A percentile compares a stretch with the other conserved stretches of the same genome.
These are phyloP conservation scores for Eueides isabella DNA, from an alignment of 1,140 invertebrate genomes.

Conservation along the genomic window DNA sequence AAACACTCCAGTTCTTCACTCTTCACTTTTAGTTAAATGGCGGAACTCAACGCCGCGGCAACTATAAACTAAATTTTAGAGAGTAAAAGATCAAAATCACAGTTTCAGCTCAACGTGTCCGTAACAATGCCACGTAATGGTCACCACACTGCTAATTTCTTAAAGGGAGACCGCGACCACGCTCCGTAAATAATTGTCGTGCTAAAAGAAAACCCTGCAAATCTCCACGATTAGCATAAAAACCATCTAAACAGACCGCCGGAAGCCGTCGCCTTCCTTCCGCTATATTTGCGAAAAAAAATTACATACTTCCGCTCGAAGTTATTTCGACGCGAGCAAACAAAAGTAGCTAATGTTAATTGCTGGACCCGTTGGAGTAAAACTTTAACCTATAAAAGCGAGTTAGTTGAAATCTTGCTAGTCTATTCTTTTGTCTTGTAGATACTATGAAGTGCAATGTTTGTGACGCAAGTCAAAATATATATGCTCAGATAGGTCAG, in stretches of 20 bases:
- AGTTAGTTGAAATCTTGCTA: slow-evolving; percentile 23
- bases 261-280: slow-evolving; percentile 73
- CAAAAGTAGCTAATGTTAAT: slow-evolving; percentile 69
- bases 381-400: slow-evolving; percentile 58
- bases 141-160: slow-evolving; percentile 55
- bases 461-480: background rate
- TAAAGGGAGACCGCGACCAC: slow-evolving; percentile 52
- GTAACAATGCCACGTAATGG: background rate
- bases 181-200: slow-evolving; percentile 72
- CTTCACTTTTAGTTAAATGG: too few species aligned
- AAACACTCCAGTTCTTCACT: too few species aligned
- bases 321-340: slow-evolving; percentile 61
- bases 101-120: background rate
- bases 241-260: slow-evolving; percentile 74
- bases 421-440: slow-evolving; percentile 6
- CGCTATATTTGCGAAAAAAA: slow-evolving; percentile 78
- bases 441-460: background rate
- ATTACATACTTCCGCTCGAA: slow-evolving; percentile 73
- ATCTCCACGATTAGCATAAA: slow-evolving; percentile 79
- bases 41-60: too few species aligned
- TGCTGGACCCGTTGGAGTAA: slow-evolving; percentile 53
- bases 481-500: too few species aligned
- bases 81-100: background rate
- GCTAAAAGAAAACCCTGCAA: slow-evolving; percentile 73
- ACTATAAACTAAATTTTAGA: too few species aligned